Evolutionary conservation across 2,888 invertebrate genomes (phyloP).

Genomic region (Drosophila subquinaria): DNA sequence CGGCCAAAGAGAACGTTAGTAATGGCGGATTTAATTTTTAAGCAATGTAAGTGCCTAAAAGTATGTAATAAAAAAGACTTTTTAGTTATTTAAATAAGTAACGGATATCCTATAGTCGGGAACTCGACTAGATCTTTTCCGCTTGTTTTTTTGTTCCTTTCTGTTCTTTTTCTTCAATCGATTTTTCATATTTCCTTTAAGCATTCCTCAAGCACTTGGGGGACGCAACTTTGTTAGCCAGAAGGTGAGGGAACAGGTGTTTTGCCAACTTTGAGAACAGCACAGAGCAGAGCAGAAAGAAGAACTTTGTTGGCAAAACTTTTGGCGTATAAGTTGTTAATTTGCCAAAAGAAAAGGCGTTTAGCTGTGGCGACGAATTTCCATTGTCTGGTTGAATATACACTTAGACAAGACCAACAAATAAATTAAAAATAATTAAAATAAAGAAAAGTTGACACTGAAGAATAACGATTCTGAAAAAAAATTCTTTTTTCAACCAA

Average conservation of each 20-base stretch:
- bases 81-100: too few species aligned
- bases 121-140: too few species aligned
- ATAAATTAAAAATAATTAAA: constrained; percentile 7
- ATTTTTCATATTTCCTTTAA: constrained; percentile 65
- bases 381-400: constrained; percentile 46
- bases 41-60: too few species aligned
- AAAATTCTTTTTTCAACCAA: neutral
- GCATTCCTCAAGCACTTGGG: constrained; percentile 30
- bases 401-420: constrained; percentile 3
- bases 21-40: too few species aligned
- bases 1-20: too few species aligned
- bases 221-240: constrained; percentile 66
- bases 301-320: constrained; percentile 71
- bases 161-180: constrained; percentile 49
- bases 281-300: constrained; percentile 52
- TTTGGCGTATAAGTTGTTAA: constrained; percentile 78
- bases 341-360: constrained; percentile 78
- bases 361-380: constrained; percentile 68
- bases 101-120: too few species aligned
- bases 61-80: too few species aligned
- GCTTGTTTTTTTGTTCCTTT: constrained; percentile 4
- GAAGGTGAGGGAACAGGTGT: constrained; percentile 66
- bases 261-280: constrained; percentile 62
- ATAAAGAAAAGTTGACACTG: neutral
- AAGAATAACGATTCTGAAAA: neutral